Evolutionary conservation across 2,797 vertebrate genomes (phyloP).

Genomic region (Oreonectes daqikongensis): DNA sequence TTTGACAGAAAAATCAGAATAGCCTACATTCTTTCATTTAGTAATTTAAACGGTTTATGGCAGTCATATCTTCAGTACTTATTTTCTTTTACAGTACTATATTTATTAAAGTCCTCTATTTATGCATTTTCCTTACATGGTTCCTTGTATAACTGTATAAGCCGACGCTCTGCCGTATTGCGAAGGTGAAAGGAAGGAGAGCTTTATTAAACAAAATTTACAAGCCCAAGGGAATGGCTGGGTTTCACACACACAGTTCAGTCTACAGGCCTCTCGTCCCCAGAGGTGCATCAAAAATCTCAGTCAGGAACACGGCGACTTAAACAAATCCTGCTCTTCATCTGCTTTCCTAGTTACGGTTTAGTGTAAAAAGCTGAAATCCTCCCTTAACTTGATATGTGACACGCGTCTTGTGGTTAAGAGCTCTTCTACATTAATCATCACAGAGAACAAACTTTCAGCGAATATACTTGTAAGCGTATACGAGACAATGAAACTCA

Average conservation of each 20-base stretch:
- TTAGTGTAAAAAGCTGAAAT: slow-evolving; percentile 52
- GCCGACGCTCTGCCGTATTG: neutral
- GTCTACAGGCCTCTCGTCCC: slow-evolving; percentile 38
- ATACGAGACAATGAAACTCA: slow-evolving; percentile 63
- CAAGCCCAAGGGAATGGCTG: slow-evolving; percentile 4
- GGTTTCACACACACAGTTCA: neutral
- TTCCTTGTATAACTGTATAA: neutral
- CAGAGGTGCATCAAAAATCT: slow-evolving; percentile 13
- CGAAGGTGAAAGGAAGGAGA: slow-evolving; percentile 36
- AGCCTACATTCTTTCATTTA: no score
- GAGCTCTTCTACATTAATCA: slow-evolving; percentile 67
- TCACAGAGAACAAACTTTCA: slow-evolving; percentile 60
- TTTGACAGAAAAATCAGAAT: no score
- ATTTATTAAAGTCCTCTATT: no score
- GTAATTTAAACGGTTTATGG: no score
- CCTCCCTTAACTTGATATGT: slow-evolving; percentile 67
- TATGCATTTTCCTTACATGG: neutral
- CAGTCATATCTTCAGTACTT: no score
- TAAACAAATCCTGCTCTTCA: slow-evolving; percentile 49
- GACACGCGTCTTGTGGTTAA: slow-evolving; percentile 66
- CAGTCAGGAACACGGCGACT: slow-evolving; percentile 1
- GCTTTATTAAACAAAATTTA: slow-evolving; percentile 12
- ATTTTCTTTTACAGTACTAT: no score
- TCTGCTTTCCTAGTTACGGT: slow-evolving; percentile 47
- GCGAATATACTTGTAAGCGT: slow-evolving; percentile 66